These are phyloP conservation scores for Galerucella pusilla DNA, from an alignment of 2,888 invertebrate genomes.

Conservation along the genomic window DNA sequence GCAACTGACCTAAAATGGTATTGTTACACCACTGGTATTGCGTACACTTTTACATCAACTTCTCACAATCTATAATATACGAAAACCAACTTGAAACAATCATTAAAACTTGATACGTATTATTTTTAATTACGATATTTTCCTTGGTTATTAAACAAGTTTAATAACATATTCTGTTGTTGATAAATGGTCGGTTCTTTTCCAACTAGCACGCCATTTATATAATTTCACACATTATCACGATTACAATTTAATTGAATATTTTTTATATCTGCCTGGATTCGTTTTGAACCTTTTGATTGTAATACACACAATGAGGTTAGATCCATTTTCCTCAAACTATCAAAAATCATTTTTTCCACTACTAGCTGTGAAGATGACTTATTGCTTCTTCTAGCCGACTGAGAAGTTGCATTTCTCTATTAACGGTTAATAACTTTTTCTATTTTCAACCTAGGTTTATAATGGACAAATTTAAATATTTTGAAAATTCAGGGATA, in stretches of 20 bases:
- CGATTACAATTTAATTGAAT: conserved; percentile 25
- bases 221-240: conserved; percentile 31
- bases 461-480: too few relatives aligned
- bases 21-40: too few relatives aligned
- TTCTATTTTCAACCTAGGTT: too few relatives aligned
- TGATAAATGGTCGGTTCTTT: conserved; percentile 22
- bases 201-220: conserved; percentile 15
- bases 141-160: conserved; percentile 24
- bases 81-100: background rate
- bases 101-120: background rate
- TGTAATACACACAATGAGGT: background rate
- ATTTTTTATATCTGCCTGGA: background rate
- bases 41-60: background rate
- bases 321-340: too few relatives aligned
- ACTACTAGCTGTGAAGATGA: too few relatives aligned
- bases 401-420: too few relatives aligned
- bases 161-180: conserved; percentile 17
- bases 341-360: too few relatives aligned
- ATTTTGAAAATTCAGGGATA: too few relatives aligned
- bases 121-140: conserved; percentile 24
- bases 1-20: too few relatives aligned
- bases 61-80: background rate
- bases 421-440: too few relatives aligned
- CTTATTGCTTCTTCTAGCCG: too few relatives aligned
- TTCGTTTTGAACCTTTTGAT: background rate